Base-by-base conservation (phyloP, 2,888 invertebrate genomes). In the Drosophila prostipennis region DNA sequence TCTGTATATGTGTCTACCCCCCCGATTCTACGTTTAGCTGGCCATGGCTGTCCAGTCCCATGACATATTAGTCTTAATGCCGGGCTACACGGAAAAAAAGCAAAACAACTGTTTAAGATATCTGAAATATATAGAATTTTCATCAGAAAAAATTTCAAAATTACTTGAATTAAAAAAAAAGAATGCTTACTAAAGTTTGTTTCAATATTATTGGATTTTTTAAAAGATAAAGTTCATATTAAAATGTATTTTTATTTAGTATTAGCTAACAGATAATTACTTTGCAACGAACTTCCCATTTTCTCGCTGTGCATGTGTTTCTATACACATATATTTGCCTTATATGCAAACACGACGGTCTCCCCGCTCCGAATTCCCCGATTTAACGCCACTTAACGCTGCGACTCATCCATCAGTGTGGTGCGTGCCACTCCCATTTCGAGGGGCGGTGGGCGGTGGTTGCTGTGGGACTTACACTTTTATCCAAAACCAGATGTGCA, bases 401-500 rank as follows among this genome's bases (percentile, higher is more conserved):
- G 16, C 60, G 16, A 61, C 61, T 48, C 61, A 61, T 60, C 32
- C 60, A 34, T 61, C 61, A 46, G 61, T 14, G 23, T 10, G 26
- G 13, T 48, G 61, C 48, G 26, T 40, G 34, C 16, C 56, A 16
- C 61, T 46, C 48, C 60, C 60, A 45, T 8, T 13, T 8, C 29
- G 6, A 6, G 19, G 14, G 59, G 6, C 3, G 10, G n/a, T 16
- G 26, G 1, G 36, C 8, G n/a, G 16, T 8, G 36, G 34, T 14
- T 8, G 55, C 2, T 32, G 26, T 14, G 26, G 40, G 49, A 58
- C 60, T 71, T 75, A 69, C 64, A 53, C 46, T 74, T 65, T 72
- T 74, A 75, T 58, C 56, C 64, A 29, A 19, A 54, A 8, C 36
- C 69, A 48, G 64, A 78, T 70, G 72, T 69, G 72, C 68, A 49